Conservation (phyloP, 2,113 vertebrate species). For the Clarias macrocephalus region DNA sequence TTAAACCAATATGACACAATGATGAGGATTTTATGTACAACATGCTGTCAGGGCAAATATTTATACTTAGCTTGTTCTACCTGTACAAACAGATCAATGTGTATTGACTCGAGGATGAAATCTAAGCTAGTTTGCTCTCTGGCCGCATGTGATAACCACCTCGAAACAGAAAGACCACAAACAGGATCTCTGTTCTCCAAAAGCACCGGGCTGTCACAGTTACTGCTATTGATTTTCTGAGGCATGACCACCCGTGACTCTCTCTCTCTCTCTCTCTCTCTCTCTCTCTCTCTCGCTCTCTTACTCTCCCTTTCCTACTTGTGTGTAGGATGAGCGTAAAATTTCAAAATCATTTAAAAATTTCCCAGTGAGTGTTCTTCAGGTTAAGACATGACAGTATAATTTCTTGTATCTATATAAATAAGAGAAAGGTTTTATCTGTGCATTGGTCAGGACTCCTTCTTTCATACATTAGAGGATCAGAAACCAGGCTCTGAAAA, state of each 20-base stretch:
- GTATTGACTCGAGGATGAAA: slow-evolving; percentile 70
- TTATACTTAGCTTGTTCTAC: slow-evolving; percentile 64
- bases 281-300: too few species aligned
- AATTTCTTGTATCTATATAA: not conserved
- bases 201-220: slow-evolving; percentile 24
- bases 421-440: too few species aligned
- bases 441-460: too few species aligned
- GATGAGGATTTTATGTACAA: slow-evolving; percentile 6
- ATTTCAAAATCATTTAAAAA: not conserved
- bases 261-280: not conserved
- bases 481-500: too few species aligned
- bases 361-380: not conserved
- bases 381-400: not conserved
- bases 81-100: slow-evolving; percentile 68
- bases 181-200: slow-evolving; percentile 42
- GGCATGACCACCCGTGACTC: not conserved
- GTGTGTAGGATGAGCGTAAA: not conserved
- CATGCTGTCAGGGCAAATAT: slow-evolving; percentile 60
- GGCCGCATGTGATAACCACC: slow-evolving; percentile 57
- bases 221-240: slow-evolving; percentile 34
- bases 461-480: too few species aligned
- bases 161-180: slow-evolving; percentile 47
- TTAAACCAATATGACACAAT: slow-evolving; percentile 18
- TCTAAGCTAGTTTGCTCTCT: slow-evolving; percentile 60
- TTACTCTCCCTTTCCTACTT: not conserved